Percentiles rank a stretch among this genome's conserved stretches.
Conservation (phyloP, 2,113 vertebrate species). For the Neolamprologus sp. region DNA sequence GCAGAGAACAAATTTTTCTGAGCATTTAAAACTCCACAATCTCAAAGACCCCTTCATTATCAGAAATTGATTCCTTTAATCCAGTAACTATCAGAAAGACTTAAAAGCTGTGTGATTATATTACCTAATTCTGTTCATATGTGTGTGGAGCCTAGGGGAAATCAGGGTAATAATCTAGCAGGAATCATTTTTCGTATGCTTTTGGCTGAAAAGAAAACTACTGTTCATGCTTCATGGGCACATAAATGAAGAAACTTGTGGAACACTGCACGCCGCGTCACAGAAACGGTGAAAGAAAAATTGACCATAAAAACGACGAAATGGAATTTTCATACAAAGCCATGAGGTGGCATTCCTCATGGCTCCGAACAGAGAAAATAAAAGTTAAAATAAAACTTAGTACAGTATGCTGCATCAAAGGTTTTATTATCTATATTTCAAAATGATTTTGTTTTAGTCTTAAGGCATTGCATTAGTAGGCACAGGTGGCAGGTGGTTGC, state of each 20-base stretch:
- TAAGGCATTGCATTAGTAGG: not conserved
- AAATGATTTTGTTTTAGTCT: not conserved
- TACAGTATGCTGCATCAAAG: not conserved
- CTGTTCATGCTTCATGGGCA: not conserved
- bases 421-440: not conserved
- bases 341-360: not conserved
- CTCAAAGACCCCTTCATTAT: not conserved
- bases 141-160: not conserved
- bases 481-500: not conserved
- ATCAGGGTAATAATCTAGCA: not conserved
- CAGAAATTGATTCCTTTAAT: not conserved
- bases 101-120: not conserved
- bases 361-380: not conserved
- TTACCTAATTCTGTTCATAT: not conserved
- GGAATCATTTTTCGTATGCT: not conserved
- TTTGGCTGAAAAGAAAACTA: not conserved
- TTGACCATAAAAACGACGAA: not conserved
- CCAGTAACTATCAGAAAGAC: not conserved
- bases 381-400: not conserved
- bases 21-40: not conserved
- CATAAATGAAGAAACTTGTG: not conserved
- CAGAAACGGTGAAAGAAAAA: not conserved
- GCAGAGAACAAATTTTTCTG: not conserved
- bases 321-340: not conserved
- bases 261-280: fast-evolving